A percentile compares a stretch with the other conserved stretches of the same genome.
Conservation (phyloP, 2,113 vertebrate genomes). For the human (Homo sapiens) region DNA sequence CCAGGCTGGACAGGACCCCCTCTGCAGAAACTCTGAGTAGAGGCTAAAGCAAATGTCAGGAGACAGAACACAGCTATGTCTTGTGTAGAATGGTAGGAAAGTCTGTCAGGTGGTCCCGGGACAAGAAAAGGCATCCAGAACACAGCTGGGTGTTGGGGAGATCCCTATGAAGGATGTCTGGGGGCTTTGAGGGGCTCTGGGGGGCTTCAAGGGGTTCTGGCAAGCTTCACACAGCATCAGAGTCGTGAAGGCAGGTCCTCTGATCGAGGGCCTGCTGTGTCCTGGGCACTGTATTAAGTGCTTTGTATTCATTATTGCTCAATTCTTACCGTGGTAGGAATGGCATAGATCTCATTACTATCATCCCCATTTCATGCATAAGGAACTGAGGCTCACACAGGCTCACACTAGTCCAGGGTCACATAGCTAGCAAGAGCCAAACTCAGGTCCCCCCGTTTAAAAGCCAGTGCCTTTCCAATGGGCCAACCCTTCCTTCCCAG, state of each 20-base stretch:
- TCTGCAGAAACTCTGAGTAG: background rate
- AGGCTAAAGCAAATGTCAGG: background rate
- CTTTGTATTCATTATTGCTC: background rate
- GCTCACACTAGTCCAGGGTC: too few relatives aligned
- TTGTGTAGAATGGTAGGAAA: background rate
- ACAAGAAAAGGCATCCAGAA: background rate
- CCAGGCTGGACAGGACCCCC: background rate
- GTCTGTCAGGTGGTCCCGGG: background rate
- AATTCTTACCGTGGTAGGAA: background rate
- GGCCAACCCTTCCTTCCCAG: background rate
- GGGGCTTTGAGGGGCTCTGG: background rate
- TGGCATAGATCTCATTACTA: background rate
- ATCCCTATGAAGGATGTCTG: background rate
- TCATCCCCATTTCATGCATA: background rate
- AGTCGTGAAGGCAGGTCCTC: background rate
- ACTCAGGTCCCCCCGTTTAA: background rate
- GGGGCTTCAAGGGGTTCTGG: background rate
- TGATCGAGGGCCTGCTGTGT: background rate
- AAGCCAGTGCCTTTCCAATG: background rate
- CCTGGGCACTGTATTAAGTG: background rate
- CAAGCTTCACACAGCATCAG: background rate
- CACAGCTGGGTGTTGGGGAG: background rate
- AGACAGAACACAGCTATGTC: background rate
- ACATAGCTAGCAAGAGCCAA: background rate
- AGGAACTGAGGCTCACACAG: constrained; percentile 1